These are phyloP conservation scores for Melinaea menophilus DNA, from an alignment of 2,888 invertebrate genomes.

Conservation along the genomic window DNA sequence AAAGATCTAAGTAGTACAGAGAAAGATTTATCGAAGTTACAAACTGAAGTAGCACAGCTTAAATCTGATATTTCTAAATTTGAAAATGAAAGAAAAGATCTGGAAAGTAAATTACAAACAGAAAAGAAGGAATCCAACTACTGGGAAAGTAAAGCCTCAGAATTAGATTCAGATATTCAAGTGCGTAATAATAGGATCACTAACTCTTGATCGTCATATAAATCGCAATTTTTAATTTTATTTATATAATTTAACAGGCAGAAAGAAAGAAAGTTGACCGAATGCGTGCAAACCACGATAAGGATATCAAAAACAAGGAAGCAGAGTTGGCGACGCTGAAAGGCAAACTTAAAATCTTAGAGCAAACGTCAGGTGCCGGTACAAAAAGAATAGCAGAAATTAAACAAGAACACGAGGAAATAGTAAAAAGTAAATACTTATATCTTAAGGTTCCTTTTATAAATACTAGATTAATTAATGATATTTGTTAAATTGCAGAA, in stretches of 20 bases:
- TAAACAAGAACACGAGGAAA: conserved; percentile 82
- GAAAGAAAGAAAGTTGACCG: conserved; percentile 83
- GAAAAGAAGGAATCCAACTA: conserved; percentile 80
- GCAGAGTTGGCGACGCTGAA: conserved; percentile 86
- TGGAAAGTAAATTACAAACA: conserved; percentile 79
- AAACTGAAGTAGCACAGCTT: conserved; percentile 61
- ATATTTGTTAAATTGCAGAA: conserved; percentile 62
- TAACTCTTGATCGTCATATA: conserved; percentile 1
- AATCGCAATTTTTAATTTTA: conserved; percentile 5
- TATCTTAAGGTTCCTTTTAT: too few species aligned
- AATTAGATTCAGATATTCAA: conserved; percentile 79
- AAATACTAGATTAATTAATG: background rate
- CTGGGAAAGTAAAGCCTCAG: conserved; percentile 80
- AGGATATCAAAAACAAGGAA: conserved; percentile 87
- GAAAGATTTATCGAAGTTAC: conserved; percentile 60
- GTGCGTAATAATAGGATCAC: conserved; percentile 41
- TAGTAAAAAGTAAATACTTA: conserved; percentile 79
- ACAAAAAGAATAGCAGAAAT: conserved; percentile 82
- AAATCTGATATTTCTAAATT: conserved; percentile 67
- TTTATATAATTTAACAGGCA: conserved; percentile 55
- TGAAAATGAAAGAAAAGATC: conserved; percentile 78
- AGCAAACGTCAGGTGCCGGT: conserved; percentile 79
- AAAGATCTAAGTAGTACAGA: conserved; percentile 64
- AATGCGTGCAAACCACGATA: conserved; percentile 82
- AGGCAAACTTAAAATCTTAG: conserved; percentile 82